Base-by-base conservation (phyloP, 2,888 invertebrate species). In the Timema podura region DNA sequence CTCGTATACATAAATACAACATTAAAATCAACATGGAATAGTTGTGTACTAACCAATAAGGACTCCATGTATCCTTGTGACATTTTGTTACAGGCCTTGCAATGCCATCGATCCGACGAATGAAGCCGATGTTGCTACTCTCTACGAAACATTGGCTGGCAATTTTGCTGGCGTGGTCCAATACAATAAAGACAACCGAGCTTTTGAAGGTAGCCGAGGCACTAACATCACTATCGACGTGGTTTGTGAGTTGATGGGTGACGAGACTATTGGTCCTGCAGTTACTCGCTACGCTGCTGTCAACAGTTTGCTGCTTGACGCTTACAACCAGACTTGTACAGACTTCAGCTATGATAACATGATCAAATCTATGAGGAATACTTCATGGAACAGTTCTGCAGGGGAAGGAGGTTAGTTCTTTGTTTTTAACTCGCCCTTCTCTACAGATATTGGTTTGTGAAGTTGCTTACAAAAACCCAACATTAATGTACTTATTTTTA, bases 111-210 rank as follows among this genome's bases (percentile, higher is more conserved):
- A 88, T 74, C 81, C 85, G 7, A 87, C 88, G 0, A 82, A 87
- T n/a, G 79, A 83, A 0, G 86, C 86, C 73, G 74, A 74, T 46
- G 59, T 72, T 10, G 49, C 90, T 0, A 95, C 90, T 79, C 88
- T 98, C 70, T 95, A 89, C 79, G 90, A 89, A 78, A 87, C 86
- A n/a, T 81, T 97, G 59, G 92, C 95, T 0, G 88, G 90, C 64
- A 91, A 93, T 81, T 93, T 97, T 81, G 96, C 95, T 67, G 94
- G 89, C 57, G 86, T 96, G 57, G 96, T 97, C 0, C 97, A 98
- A 78, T 97, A 97, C 80, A 96, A 97, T 80, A 92, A 93, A 79
- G 96, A 96, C 78, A 96, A 73, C 66, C 86, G 95, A 47, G 88
- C 88, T 10, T 84, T 89, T 78, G 84, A 85, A 76, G 82, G 86